Evolutionary conservation across 2,888 invertebrate genomes (phyloP), one percentile per base, ranked within the genome.

Genomic region (Heliconius hortense): DNA sequence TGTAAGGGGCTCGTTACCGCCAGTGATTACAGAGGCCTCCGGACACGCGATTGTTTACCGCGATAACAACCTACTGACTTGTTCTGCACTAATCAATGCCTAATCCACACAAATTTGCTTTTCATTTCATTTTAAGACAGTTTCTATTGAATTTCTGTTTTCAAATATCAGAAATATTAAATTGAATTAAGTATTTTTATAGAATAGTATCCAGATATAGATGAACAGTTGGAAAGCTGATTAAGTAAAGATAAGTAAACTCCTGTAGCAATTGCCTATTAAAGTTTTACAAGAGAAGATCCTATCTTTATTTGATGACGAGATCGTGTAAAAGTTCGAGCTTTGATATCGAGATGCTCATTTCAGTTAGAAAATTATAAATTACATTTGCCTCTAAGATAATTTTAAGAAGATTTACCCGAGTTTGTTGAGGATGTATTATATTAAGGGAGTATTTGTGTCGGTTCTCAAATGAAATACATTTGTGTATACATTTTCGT

Each of bases 1-100:
- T 87, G 88, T 87, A 87, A 85, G 87, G 88, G 86, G 82, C 82
- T 80, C 80, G 81, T 81, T 79, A 81, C 82, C 81, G 82, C 82
- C 82, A 80, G 84, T 85, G 89, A 90, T 90, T 88, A 85, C 87
- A 81, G 85, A 81, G 87, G 88, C 89, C 88, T 84, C 84, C 86
- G 87, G 89, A 87, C 88, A 87, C 79, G 83, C 86, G 88, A 89
- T 90, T 86, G 91, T 86, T 87, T 83, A 81, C 84, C 85, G 84
- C 87, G 88, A 88, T 86, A 85, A 81, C 82, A 80, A 80, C 68
- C 74, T 67, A 76, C 76, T 72, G 79, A 79, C 80, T 82, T 80
- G 82, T 82, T 83, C 79, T 79, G 76, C 83, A 83, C 81, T 83
- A 81, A 83, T 83, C 81, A 82, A 82, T 82, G 81, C 80, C 81